Evolutionary conservation across 2,797 vertebrate genomes (phyloP).

Genomic region (Sebastes taczanowskii): DNA sequence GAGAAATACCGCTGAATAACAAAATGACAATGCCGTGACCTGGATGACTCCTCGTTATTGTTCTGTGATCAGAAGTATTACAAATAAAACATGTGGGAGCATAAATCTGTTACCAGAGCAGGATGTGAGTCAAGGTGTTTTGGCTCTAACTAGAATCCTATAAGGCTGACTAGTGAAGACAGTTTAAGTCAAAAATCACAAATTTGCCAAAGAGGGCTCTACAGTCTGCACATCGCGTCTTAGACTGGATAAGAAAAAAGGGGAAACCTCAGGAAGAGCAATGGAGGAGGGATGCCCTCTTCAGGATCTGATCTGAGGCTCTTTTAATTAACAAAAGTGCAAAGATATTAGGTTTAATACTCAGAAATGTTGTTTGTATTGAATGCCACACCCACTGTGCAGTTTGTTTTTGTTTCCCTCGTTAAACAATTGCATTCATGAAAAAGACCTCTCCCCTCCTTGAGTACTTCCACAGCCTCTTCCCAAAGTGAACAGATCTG

Average conservation of each 20-base stretch:
- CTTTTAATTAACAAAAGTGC: too few species aligned
- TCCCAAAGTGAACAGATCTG: slow-evolving; percentile 63
- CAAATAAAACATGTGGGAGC: not conserved
- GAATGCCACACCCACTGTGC: slow-evolving; percentile 15
- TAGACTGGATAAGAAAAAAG: too few species aligned
- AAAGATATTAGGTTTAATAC: not conserved
- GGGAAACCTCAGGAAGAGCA: not conserved
- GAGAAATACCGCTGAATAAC: not conserved
- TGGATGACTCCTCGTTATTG: not conserved
- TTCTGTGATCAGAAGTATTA: slow-evolving; percentile 13
- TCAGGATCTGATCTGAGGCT: not conserved
- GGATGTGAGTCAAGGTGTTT: slow-evolving; percentile 22
- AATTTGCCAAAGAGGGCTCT: not conserved
- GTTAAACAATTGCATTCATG: slow-evolving; percentile 51
- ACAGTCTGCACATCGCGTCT: not conserved
- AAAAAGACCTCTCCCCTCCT: slow-evolving; percentile 23
- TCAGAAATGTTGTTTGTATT: slow-evolving; percentile 38
- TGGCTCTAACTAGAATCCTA: not conserved
- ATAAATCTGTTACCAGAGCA: slow-evolving; percentile 29
- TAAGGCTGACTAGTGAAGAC: too few species aligned
- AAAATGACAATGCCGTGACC: not conserved
- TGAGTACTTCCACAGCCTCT: slow-evolving; percentile 44
- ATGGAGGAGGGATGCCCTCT: not conserved
- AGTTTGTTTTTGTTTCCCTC: slow-evolving; percentile 48
- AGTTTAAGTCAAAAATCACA: not conserved